Percentiles rank a stretch among this genome's conserved stretches.
phyloP scores from a whole-genome alignment of 2,797 vertebrate genomes.

The Tragelaphus eurycerus region DNA sequence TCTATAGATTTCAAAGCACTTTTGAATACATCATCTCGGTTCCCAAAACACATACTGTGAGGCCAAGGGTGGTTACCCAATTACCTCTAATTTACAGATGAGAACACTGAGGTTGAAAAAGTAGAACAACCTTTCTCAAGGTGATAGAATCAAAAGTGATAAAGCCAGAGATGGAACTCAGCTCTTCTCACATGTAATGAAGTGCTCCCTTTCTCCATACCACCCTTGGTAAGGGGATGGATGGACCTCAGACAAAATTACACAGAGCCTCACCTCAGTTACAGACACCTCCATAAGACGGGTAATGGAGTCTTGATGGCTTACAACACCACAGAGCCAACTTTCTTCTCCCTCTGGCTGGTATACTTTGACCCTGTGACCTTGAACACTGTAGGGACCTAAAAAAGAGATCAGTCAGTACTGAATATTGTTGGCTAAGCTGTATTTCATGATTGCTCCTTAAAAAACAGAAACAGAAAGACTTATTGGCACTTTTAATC shows the following conservation, averaged over 20 bases:
- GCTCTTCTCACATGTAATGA: neutral
- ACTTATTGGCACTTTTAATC: conserved; percentile 34
- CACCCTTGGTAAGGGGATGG: neutral
- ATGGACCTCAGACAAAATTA: neutral
- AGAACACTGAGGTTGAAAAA: conserved; percentile 19
- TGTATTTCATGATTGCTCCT: conserved; percentile 13
- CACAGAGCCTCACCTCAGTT: conserved; percentile 88
- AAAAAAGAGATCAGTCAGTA: conserved; percentile 65
- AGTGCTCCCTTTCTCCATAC: neutral
- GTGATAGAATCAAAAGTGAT: neutral
- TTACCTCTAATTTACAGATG: conserved; percentile 38
- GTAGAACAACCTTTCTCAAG: neutral
- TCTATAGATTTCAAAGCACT: conserved; percentile 25
- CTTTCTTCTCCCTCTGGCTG: conserved; percentile 95
- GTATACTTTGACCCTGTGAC: conserved; percentile 95
- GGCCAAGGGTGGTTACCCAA: neutral
- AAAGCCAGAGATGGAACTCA: neutral
- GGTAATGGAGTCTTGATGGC: conserved; percentile 93
- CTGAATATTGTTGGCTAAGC: conserved; percentile 45
- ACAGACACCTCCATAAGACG: conserved; percentile 97
- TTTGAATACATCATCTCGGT: conserved; percentile 3
- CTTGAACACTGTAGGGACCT: conserved; percentile 97
- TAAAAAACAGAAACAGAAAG: neutral
- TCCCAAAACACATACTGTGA: neutral
- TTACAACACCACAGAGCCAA: conserved; percentile 93